Evolutionary conservation across 2,888 invertebrate genomes (phyloP), one percentile per base, ranked within the genome.

Genomic region (Dimorphilus gyrociliatus): DNA sequence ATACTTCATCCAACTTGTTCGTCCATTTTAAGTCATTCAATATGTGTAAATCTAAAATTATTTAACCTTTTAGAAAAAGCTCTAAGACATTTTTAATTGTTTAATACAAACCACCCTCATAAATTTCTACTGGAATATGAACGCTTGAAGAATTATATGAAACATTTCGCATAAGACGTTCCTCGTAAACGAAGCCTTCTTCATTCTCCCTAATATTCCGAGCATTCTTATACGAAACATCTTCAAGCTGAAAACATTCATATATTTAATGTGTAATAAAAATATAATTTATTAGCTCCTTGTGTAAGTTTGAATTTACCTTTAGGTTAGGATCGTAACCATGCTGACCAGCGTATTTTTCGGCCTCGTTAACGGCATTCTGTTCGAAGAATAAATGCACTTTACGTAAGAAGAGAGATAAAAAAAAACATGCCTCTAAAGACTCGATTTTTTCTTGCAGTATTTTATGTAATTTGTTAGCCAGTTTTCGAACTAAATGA

Each of bases 91-190:
- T 25, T n/a, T n/a, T n/a, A n/a, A n/a, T n/a, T n/a, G n/a, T n/a
- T n/a, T n/a, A n/a, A n/a, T 15, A 49, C 56, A 49, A 42, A 66
- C 66, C 60, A 50, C 64, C 64, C 46, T 63, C 59, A 41, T 58
- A 67, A 12, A 65, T 64, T 36, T 66, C 65, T 21, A 65, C 53
- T 28, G 66, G 66, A 31, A 66, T 62, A 39, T 66, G 66, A n/a
- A 66, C 63, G 27, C 60, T 61, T 10, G 65, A 63, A 29, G 50
- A 45, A 23, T 48, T 46, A 12, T 47, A 42, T 35, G 51, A 57
- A 12, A 63, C 54, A 3, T 38, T 32, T 35, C 55, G 53, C 26
- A 45, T 38, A 34, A 60, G 60, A 17, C 48, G 36, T 3, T 50
- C 42, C 34, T 41, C 43, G 35, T 48, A 50, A 3, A 36, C 39